Evolutionary conservation across 2,888 invertebrate species (phyloP).

Genomic region (Phalangium opilio): DNA sequence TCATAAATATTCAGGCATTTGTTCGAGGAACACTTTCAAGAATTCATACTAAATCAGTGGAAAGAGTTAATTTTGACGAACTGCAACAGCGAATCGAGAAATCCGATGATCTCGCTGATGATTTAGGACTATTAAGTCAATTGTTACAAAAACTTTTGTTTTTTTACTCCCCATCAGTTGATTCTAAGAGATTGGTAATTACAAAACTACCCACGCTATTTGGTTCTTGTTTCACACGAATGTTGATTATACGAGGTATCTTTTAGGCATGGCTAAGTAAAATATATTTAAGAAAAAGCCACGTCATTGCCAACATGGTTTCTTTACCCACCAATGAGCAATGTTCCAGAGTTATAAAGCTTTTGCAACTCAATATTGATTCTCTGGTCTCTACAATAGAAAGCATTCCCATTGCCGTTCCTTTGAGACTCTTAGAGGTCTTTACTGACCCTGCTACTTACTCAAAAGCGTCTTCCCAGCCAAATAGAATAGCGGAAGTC

Average conservation of each 20-base stretch:
- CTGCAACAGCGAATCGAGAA: constrained; percentile 9
- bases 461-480: constrained; percentile 4
- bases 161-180: constrained; percentile 53
- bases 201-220: too few species aligned
- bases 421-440: constrained; percentile 60
- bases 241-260: too few species aligned
- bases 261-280: constrained; percentile 16
- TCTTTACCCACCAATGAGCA: constrained; percentile 16
- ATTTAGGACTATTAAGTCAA: constrained; percentile 38
- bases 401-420: constrained; percentile 44
- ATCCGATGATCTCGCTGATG: constrained; percentile 24
- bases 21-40: constrained; percentile 52
- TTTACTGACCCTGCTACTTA: constrained; percentile 31
- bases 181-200: constrained; percentile 47
- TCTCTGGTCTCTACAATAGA: too few species aligned
- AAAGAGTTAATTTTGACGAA: constrained; percentile 54
- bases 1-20: constrained; percentile 65
- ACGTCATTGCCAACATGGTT: constrained; percentile 20
- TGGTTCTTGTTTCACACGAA: too few species aligned
- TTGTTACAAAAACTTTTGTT: constrained; percentile 54
- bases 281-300: constrained; percentile 24
- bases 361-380: neutral
- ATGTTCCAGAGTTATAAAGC: constrained; percentile 22
- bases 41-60: constrained; percentile 40
- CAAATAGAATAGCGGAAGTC: constrained; percentile 18